phyloP scores from a whole-genome alignment of 2,888 invertebrate species.

The Perithous albicinctus region DNA sequence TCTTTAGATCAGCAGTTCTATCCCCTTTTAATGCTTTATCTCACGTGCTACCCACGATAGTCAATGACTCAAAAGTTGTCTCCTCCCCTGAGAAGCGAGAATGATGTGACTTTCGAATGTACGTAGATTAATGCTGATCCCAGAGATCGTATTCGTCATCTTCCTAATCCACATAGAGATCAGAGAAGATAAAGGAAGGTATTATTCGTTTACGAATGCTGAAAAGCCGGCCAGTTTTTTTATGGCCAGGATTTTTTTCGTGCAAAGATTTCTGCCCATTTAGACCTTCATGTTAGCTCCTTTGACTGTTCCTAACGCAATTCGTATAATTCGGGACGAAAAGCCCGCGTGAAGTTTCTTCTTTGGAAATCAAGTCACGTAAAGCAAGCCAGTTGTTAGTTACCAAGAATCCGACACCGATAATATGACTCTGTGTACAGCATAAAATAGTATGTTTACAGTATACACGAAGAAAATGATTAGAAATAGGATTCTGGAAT shows the following conservation, averaged over 20 bases:
- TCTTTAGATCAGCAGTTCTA: slow-evolving; percentile 12
- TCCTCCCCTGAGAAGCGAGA: neutral
- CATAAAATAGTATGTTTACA: no score
- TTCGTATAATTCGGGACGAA: no score
- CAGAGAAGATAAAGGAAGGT: neutral
- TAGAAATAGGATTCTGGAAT: no score
- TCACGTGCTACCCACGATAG: neutral
- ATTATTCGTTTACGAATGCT: neutral
- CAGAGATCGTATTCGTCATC: neutral
- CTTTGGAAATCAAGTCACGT: slow-evolving; percentile 17
- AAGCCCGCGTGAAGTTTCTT: neutral
- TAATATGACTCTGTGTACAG: neutral
- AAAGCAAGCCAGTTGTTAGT: neutral
- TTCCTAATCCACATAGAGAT: neutral
- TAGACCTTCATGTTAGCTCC: no score
- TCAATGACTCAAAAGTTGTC: neutral
- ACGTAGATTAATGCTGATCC: neutral
- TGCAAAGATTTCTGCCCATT: neutral
- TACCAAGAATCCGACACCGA: neutral
- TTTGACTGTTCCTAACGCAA: no score
- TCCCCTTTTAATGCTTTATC: neutral
- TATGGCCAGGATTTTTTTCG: neutral
- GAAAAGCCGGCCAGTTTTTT: slow-evolving; percentile 11
- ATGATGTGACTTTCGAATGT: neutral
- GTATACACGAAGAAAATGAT: no score